phyloP scores from a whole-genome alignment of 2,113 vertebrate species.

The Menidia beryllina region DNA sequence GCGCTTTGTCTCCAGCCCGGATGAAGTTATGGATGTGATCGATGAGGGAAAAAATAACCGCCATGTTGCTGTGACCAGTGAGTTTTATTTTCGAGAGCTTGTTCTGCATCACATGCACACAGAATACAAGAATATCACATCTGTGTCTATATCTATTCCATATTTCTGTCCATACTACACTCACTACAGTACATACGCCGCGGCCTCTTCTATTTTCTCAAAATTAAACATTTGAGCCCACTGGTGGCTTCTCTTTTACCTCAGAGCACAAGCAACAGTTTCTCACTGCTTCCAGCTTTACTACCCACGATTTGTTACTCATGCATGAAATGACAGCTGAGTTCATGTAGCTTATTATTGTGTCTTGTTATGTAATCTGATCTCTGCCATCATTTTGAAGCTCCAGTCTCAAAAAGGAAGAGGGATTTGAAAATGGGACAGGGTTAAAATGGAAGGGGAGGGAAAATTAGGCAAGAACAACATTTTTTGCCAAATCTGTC shows the following conservation, averaged over 20 bases:
- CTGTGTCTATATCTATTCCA: no score
- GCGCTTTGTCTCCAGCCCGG: slow-evolving; percentile 91
- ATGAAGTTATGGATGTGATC: slow-evolving; percentile 92
- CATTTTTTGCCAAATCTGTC: rapidly evolving
- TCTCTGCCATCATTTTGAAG: slow-evolving; percentile 8
- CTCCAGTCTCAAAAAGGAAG: slow-evolving; percentile 10
- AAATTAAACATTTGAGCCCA: neutral
- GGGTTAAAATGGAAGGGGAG: neutral
- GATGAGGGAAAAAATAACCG: slow-evolving; percentile 92
- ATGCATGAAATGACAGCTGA: slow-evolving; percentile 40
- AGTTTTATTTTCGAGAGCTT: slow-evolving; percentile 54
- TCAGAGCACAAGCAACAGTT: slow-evolving; percentile 6
- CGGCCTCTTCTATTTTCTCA: neutral
- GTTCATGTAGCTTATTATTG: slow-evolving; percentile 30
- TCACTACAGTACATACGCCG: no score
- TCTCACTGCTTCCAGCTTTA: neutral
- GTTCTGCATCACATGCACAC: neutral
- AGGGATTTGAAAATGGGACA: neutral
- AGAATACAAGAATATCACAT: neutral
- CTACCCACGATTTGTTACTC: slow-evolving; percentile 2
- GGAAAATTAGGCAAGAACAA: slow-evolving; percentile 6
- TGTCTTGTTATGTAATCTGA: slow-evolving; percentile 47
- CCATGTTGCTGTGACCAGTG: slow-evolving; percentile 92
- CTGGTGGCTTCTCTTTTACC: neutral
- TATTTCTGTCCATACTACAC: no score